A percentile compares a stretch with the other conserved stretches of the same genome.
phyloP scores from a whole-genome alignment of 2,113 vertebrate genomes.

The Rhinolophus ferrumequinum region DNA sequence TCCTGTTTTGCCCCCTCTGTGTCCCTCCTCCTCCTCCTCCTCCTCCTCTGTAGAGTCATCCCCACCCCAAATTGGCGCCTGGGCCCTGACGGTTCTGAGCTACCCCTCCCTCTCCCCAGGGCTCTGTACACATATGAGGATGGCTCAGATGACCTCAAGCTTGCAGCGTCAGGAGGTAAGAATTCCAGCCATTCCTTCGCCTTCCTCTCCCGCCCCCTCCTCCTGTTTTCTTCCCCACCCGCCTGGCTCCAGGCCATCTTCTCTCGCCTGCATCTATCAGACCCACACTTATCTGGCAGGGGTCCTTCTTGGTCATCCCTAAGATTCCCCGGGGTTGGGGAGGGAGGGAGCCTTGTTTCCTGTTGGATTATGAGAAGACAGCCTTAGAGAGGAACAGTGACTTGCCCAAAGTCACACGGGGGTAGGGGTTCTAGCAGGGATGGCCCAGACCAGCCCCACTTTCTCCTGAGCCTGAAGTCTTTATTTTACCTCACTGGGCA shows the following conservation, averaged over 20 bases:
- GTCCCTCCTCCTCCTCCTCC: conserved; percentile 12
- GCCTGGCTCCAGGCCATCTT: background rate
- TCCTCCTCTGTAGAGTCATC: conserved; percentile 26
- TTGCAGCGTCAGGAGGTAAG: conserved; percentile 95
- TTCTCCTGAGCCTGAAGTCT: background rate
- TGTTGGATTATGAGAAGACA: background rate
- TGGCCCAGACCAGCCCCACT: background rate
- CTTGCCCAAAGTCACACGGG: background rate
- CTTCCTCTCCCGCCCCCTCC: background rate
- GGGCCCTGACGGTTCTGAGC: conserved; percentile 30
- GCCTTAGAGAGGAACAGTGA: conserved; percentile 8
- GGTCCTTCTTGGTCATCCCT: conserved; percentile 54
- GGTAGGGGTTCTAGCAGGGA: background rate
- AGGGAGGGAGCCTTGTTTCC: background rate
- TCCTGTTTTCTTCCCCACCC: conserved; percentile 57
- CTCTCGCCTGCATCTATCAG: background rate
- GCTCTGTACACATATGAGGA: conserved; percentile 97
- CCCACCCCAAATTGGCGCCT: conserved; percentile 62
- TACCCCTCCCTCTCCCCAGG: conserved; percentile 85
- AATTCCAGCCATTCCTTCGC: conserved; percentile 61
- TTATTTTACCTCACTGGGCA: background rate
- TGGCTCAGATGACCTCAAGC: conserved; percentile 92
- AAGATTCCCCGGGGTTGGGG: background rate
- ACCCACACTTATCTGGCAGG: conserved; percentile 33
- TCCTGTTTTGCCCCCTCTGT: background rate